Conservation (phyloP, 2,888 invertebrate species). For the Dryomyza anilis region DNA sequence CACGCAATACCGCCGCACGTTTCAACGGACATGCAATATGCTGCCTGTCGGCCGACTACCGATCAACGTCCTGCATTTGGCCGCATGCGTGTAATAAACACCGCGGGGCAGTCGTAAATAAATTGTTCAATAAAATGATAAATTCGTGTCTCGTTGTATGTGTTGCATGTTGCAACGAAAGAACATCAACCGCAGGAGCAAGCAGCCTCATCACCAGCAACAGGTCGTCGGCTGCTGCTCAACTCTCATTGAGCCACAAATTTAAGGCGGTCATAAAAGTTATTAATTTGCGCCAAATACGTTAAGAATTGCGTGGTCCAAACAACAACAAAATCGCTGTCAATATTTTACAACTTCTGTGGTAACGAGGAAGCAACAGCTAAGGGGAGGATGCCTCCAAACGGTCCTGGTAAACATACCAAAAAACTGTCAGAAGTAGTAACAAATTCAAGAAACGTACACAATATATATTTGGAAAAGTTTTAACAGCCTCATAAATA, state of each 20-base stretch:
- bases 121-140: slow-evolving; percentile 22
- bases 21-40: neutral
- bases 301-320: too few relatives aligned
- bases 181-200: neutral
- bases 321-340: too few relatives aligned
- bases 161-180: slow-evolving; percentile 11
- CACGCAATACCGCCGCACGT: too few relatives aligned
- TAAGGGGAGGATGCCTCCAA: too few relatives aligned
- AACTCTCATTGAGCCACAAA: neutral
- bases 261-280: slow-evolving; percentile 17
- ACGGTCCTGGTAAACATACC: too few relatives aligned
- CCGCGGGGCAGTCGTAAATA: slow-evolving; percentile 16
- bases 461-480: too few relatives aligned
- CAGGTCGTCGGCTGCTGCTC: neutral
- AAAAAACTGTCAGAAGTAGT: too few relatives aligned
- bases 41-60: neutral
- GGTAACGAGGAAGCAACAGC: too few relatives aligned
- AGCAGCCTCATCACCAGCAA: neutral
- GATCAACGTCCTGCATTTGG: neutral
- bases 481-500: neutral
- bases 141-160: slow-evolving; percentile 15
- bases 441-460: too few relatives aligned
- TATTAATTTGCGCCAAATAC: slow-evolving; percentile 21
- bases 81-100: slow-evolving; percentile 19
- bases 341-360: too few relatives aligned